Evolutionary conservation across 2,888 invertebrate genomes (phyloP).

Genomic region (Sepiola atlantica): DNA sequence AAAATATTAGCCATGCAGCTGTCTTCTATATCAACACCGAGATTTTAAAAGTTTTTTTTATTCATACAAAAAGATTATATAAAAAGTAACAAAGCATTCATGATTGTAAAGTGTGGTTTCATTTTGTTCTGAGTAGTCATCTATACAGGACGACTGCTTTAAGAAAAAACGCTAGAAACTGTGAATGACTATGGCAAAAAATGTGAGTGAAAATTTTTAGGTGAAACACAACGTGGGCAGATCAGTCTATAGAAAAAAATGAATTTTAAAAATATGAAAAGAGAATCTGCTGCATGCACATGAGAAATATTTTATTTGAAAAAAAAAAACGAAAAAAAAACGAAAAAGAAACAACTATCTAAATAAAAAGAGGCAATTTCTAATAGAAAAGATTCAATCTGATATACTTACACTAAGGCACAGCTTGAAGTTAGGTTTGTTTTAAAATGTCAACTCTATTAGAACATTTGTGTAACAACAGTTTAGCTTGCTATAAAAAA

Average conservation of each 20-base stretch:
- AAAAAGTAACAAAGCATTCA: no score
- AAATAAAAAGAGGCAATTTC: neutral
- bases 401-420: conserved; percentile 9
- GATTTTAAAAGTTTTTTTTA: no score
- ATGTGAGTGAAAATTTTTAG: neutral
- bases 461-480: neutral
- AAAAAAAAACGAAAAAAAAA: neutral
- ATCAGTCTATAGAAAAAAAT: neutral
- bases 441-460: neutral
- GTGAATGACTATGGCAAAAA: conserved; percentile 32
- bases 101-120: no score
- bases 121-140: neutral
- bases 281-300: neutral
- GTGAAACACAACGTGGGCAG: neutral
- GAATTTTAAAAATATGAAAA: neutral
- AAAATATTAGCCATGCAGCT: no score
- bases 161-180: neutral
- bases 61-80: no score
- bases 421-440: neutral
- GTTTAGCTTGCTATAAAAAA: conserved; percentile 8
- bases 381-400: neutral
- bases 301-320: neutral
- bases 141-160: neutral
- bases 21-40: no score
- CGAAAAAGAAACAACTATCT: neutral